Evolutionary conservation across 2,888 invertebrate genomes (phyloP).

Genomic region (Harpalus rubripes): DNA sequence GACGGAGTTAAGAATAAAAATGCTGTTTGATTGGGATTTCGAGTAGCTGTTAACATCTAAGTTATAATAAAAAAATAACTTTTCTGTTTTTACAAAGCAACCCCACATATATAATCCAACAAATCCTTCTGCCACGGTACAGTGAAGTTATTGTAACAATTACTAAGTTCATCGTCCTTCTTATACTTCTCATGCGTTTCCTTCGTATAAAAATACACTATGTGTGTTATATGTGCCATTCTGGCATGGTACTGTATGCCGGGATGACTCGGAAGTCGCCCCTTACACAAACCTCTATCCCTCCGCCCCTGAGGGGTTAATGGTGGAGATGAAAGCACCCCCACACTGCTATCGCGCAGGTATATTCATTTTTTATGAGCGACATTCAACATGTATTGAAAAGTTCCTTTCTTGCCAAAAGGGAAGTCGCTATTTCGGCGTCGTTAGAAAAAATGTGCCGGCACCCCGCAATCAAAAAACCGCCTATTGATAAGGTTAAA

Average conservation of each 20-base stretch:
- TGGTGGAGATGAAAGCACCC: constrained; percentile 10
- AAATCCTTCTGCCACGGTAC: no score
- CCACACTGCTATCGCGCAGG: constrained; percentile 49
- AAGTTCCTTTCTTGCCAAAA: constrained; percentile 16
- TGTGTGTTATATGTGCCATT: constrained; percentile 15
- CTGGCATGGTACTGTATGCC: background rate
- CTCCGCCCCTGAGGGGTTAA: constrained; percentile 19
- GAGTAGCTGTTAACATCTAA: no score
- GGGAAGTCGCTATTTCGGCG: constrained; percentile 46
- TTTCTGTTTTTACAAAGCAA: no score
- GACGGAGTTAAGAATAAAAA: no score
- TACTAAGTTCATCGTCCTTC: background rate
- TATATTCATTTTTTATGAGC: constrained; percentile 65
- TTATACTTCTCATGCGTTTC: background rate
- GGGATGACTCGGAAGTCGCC: constrained; percentile 7
- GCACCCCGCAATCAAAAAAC: constrained; percentile 14
- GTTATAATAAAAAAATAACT: no score
- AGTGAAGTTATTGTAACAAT: no score
- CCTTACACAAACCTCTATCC: background rate
- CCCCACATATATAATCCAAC: no score
- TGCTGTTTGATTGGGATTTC: no score
- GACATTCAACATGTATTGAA: constrained; percentile 64
- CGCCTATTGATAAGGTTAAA: background rate
- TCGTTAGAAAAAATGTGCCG: constrained; percentile 43
- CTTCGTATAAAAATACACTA: constrained; percentile 10